phyloP scores from a whole-genome alignment of 2,113 vertebrate genomes.

The Notechis scutatus region DNA sequence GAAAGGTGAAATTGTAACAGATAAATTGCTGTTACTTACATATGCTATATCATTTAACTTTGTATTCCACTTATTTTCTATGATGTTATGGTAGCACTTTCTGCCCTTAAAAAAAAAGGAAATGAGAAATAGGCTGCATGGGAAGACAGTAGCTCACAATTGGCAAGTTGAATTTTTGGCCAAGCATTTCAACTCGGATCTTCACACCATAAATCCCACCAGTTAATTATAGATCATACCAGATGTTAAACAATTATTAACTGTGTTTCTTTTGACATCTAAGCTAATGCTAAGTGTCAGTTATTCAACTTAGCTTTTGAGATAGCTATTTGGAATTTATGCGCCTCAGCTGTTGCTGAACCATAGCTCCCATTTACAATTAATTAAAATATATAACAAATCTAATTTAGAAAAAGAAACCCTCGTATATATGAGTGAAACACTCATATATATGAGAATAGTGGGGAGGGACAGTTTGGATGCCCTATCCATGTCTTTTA shows the following conservation, averaged over 20 bases:
- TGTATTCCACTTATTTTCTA: neutral
- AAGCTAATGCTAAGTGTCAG: too few species aligned
- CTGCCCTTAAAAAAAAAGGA: neutral
- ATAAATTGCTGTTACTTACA: neutral
- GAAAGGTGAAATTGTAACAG: neutral
- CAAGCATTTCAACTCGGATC: neutral
- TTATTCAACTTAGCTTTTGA: neutral
- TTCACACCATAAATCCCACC: neutral
- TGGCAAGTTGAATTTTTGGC: neutral
- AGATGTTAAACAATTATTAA: neutral
- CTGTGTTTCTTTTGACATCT: neutral
- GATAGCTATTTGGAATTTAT: neutral
- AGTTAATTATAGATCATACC: neutral
- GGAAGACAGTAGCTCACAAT: neutral
- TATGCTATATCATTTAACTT: neutral
- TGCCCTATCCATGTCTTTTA: neutral
- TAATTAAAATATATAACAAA: neutral
- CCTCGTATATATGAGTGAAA: neutral
- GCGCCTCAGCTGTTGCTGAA: neutral
- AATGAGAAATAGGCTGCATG: neutral
- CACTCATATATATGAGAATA: neutral
- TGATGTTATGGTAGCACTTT: too few species aligned
- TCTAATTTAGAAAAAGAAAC: neutral
- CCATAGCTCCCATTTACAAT: neutral
- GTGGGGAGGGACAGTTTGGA: neutral